These are phyloP conservation scores for Pandion haliaetus DNA, from an alignment of 2,113 vertebrate genomes.

Conservation along the genomic window DNA sequence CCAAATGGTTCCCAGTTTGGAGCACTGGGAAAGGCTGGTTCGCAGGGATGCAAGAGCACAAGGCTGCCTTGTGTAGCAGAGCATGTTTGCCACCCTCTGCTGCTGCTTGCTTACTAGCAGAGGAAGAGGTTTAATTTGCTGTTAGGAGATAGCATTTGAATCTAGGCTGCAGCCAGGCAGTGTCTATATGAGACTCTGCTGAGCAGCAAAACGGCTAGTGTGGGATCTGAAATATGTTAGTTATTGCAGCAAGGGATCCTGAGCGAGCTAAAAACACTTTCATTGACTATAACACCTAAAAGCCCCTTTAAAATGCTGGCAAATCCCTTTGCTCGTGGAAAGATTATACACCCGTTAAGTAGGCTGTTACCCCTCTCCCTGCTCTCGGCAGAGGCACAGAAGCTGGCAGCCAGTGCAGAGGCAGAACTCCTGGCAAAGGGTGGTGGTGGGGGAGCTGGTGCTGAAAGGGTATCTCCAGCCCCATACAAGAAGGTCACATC, in stretches of 20 bases:
- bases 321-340: background rate
- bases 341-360: background rate
- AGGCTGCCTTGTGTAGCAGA: background rate
- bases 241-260: background rate
- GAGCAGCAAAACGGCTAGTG: background rate
- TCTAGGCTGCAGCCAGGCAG: background rate
- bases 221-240: background rate
- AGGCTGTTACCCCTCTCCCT: background rate
- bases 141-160: background rate
- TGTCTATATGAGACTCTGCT: background rate
- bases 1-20: background rate
- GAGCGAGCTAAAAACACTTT: background rate
- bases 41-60: background rate
- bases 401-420: background rate
- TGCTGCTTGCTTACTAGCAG: background rate
- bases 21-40: background rate
- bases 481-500: background rate
- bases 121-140: background rate
- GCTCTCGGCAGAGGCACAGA: background rate
- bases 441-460: fast-evolving
- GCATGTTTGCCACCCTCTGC: background rate
- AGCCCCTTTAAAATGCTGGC: background rate
- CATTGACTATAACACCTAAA: background rate
- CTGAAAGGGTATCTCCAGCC: background rate
- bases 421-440: background rate